Percentiles rank a stretch among this genome's conserved stretches.
phyloP scores from a whole-genome alignment of 2,888 invertebrate species.

The Aquatica leii region DNA sequence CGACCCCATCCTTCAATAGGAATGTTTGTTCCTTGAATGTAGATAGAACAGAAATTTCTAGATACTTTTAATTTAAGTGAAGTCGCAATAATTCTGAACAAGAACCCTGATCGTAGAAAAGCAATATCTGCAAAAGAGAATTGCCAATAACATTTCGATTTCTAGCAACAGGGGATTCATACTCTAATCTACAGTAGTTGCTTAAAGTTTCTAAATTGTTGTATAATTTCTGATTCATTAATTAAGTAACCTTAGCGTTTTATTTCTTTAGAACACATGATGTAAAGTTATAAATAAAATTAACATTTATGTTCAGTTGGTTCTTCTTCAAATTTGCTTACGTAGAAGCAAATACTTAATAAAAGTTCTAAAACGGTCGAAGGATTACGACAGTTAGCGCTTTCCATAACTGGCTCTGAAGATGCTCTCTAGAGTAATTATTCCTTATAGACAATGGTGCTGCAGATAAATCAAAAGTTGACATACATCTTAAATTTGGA shows the following conservation, averaged over 20 bases:
- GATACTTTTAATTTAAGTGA: neutral
- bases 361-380: neutral
- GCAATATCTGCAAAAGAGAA: neutral
- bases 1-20: too few species aligned
- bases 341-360: neutral
- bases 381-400: neutral
- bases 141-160: neutral
- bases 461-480: neutral
- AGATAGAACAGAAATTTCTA: neutral
- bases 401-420: neutral
- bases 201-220: neutral
- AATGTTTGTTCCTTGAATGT: too few species aligned
- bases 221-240: neutral
- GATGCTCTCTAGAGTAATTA: neutral
- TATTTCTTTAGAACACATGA: neutral
- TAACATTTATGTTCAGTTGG: neutral
- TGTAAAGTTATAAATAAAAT: neutral
- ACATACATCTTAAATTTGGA: neutral
- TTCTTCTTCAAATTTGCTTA: neutral
- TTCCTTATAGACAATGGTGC: neutral
- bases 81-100: neutral
- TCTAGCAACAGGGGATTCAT: neutral
- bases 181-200: neutral
- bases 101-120: neutral
- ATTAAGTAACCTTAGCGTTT: neutral